Base-by-base conservation (phyloP, 2,888 invertebrate species). In the Fragum sueziense region DNA sequence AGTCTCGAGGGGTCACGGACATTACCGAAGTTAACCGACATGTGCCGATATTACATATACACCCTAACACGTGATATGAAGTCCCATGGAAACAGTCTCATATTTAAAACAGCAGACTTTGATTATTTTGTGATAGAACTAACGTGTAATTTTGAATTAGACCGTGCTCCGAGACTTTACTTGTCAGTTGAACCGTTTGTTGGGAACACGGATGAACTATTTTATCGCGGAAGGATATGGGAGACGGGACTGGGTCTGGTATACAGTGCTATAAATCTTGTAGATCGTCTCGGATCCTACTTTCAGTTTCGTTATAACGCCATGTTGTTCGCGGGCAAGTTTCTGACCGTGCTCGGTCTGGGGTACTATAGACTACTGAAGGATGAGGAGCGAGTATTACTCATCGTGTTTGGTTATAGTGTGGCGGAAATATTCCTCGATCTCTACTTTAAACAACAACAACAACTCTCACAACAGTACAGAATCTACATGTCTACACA, bases 141-240 rank as follows among this genome's bases (percentile, higher is more conserved):
- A 20, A 37, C 70, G 1, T 77, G 79, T n/a, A 84, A 75, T 65
- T 70, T 75, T 20, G 72, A 79, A 70, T 81, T 77, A 52, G 84
- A 84, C 65, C 81, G 84, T 3, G 70, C 62, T 11, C 80, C 81
- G 20, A 74, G 84, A 59, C 37, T 84, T 33, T 84, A 74, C 37
- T 31, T 84, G 34, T 71, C 70, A 17, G 59, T 81, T n/a, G 77
- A 77, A 22, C 34, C 41, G n/a, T 84, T 79, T 51, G 37, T 68
- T 37, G 84, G 81, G n/a, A 71, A 81, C 41, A 71, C 41, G 4
- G 78, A 79, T 34, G 78, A 82, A 57, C 81, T 84, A 70, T 33
- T 76, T 29, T 82, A 82, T 67, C 76, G 84, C 54, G 84, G 84
- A 27, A 74, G 84, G 68, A 69, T 84, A n/a, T 84, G 84, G 84